Evolutionary conservation across 2,888 invertebrate genomes (phyloP).

Genomic region (Malachius bipustulatus): DNA sequence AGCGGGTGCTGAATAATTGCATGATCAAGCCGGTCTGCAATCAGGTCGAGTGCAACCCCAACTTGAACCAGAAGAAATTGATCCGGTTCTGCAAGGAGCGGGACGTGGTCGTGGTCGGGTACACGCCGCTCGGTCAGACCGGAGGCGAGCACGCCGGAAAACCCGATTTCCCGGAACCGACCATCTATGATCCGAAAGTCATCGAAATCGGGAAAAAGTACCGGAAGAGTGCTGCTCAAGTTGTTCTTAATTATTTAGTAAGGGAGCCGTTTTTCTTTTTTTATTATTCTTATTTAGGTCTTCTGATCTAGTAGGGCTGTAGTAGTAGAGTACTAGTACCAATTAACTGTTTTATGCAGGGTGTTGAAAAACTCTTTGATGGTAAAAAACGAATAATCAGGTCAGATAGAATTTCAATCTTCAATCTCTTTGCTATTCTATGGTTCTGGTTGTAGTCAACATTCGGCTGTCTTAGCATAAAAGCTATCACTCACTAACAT

Average conservation of each 20-base stretch:
- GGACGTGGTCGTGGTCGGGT: conserved; percentile 50
- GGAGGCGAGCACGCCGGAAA: conserved; percentile 24
- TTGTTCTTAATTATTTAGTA: conserved; percentile 47
- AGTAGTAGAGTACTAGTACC: too few relatives aligned
- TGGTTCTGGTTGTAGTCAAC: too few relatives aligned
- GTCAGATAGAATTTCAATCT: too few relatives aligned
- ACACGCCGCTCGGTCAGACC: conserved; percentile 55
- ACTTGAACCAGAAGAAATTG: conserved; percentile 51
- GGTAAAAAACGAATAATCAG: too few relatives aligned
- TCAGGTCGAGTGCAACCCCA: conserved; percentile 46
- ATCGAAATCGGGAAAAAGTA: conserved; percentile 41
- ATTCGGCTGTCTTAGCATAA: too few relatives aligned
- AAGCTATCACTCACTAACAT: too few relatives aligned
- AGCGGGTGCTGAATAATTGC: conserved; percentile 44
- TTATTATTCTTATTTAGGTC: too few relatives aligned
- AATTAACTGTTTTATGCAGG: too few relatives aligned
- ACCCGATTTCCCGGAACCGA: conserved; percentile 31
- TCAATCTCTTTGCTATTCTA: too few relatives aligned
- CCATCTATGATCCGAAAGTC: conserved; percentile 33
- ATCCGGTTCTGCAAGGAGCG: conserved; percentile 49
- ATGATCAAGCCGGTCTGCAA: conserved; percentile 43
- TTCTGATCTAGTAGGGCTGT: too few relatives aligned
- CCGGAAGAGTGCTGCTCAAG: conserved; percentile 45
- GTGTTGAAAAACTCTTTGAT: too few relatives aligned
- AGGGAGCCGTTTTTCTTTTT: too few relatives aligned